phyloP scores from a whole-genome alignment of 2,113 vertebrate species.

The Lepus timidus region DNA sequence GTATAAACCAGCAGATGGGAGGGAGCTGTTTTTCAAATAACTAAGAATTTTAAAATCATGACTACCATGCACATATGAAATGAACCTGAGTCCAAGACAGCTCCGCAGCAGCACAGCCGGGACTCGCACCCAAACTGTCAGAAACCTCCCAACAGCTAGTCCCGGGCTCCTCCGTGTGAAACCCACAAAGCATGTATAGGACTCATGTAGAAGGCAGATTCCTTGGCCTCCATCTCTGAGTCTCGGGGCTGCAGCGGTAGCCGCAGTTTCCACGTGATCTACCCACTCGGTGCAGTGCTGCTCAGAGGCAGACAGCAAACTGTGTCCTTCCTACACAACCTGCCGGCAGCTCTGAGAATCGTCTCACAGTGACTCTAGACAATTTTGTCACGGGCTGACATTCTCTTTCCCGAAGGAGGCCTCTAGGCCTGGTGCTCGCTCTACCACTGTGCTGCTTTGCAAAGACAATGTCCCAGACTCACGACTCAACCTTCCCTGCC shows the following conservation, averaged over 20 bases:
- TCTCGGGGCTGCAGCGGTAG: not conserved
- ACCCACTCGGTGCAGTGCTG: not conserved
- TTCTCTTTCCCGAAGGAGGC: not conserved
- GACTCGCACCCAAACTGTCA: not conserved
- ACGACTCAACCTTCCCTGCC: not conserved
- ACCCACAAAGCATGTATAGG: not conserved
- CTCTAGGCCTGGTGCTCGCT: not conserved
- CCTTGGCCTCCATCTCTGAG: not conserved
- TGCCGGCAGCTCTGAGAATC: not conserved
- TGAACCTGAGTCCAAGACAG: not conserved
- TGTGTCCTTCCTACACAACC: not conserved
- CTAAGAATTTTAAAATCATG: too few species aligned
- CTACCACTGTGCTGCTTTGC: not conserved
- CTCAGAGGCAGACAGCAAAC: not conserved
- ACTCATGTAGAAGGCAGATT: not conserved
- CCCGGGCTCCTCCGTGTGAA: not conserved
- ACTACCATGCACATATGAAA: too few species aligned
- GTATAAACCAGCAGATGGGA: too few species aligned
- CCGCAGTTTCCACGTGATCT: not conserved
- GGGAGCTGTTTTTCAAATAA: too few species aligned
- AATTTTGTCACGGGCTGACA: not conserved
- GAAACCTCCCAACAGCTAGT: not conserved
- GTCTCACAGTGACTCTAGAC: not conserved
- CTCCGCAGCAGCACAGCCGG: not conserved
- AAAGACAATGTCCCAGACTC: not conserved